Evolutionary conservation across 2,113 vertebrate species (phyloP), one percentile per base, ranked within the genome.

Genomic region (Solea solea): DNA sequence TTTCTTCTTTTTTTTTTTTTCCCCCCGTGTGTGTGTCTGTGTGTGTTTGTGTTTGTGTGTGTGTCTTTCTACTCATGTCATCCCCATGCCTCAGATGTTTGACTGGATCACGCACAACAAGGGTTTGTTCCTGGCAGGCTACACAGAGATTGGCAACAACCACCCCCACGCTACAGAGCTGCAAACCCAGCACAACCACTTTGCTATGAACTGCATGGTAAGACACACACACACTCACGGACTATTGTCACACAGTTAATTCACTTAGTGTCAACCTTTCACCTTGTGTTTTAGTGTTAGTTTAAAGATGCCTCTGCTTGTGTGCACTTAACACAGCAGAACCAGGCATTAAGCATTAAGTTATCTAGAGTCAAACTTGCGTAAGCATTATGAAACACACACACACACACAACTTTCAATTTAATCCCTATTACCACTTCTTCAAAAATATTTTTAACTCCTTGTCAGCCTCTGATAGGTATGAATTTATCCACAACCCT

Each of bases 41-140:
- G 21, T 21, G 21, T 21, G 21, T 21, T 1, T 21, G 21, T 1
- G 21, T 21, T 0, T 66, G 2, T 58, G 5, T 42, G 14, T 69
- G 25, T 64, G 28, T 42, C 27, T 78, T 44, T 78, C 34, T 69
- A 50, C 72, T 44, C 41, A n/a, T 69, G 70, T 73, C 80, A 44
- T 71, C 14, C 61, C 55, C 44, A 10, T 78, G 46, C 34, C 41
- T 78, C 91, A 99, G 98, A 99, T 99, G 97, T 99, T 99, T 90
- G 98, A 99, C 94, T 99, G 98, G 98, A 98, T 99, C 94, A 95
- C 97, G 92, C 97, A 99, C 95, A 99, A 99, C 93, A 99, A 99
- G 92, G 96, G 97, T 84, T 95, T 99, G 86, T 99, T 99, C 92
- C 93, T 99, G 90, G 98, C 97, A 75, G 96, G 95, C 91, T 99